Conservation (phyloP, 92 coral and sea anemone genomes). For the Desmophyllum pertusum region DNA sequence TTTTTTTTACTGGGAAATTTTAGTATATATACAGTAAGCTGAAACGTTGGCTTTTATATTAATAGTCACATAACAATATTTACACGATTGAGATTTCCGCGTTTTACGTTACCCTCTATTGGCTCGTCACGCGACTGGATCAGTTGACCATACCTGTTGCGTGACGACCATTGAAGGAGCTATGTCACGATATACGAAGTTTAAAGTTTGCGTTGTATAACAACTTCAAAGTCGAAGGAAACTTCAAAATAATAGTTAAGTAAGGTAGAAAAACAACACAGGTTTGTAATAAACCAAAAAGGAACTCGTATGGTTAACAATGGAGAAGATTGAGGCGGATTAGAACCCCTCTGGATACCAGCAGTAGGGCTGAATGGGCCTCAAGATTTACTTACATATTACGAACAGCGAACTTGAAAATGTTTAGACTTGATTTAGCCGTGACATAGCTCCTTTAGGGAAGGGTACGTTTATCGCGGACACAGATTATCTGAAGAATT, state of each 20-base stretch:
- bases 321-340: too few relatives aligned
- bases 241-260: not conserved
- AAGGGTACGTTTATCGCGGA: not conserved
- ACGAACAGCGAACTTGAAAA: not conserved
- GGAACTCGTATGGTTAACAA: not conserved
- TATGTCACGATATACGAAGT: not conserved
- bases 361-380: too few relatives aligned
- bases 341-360: too few relatives aligned
- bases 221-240: not conserved
- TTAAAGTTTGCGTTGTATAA: not conserved
- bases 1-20: constrained; percentile 1
- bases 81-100: not conserved
- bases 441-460: not conserved
- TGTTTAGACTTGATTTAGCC: not conserved
- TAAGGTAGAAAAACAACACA: not conserved
- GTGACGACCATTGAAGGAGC: not conserved
- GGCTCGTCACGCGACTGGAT: not conserved
- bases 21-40: constrained; percentile 25
- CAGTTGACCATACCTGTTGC: not conserved
- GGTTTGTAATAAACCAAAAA: not conserved
- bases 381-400: too few relatives aligned
- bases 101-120: not conserved
- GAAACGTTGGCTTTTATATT: not conserved
- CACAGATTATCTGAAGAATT: not conserved
- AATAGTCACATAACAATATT: not conserved